A percentile compares a stretch with the other conserved stretches of the same genome.
Conservation (phyloP, 2,113 vertebrate species). For the Oncorhynchus keta region DNA sequence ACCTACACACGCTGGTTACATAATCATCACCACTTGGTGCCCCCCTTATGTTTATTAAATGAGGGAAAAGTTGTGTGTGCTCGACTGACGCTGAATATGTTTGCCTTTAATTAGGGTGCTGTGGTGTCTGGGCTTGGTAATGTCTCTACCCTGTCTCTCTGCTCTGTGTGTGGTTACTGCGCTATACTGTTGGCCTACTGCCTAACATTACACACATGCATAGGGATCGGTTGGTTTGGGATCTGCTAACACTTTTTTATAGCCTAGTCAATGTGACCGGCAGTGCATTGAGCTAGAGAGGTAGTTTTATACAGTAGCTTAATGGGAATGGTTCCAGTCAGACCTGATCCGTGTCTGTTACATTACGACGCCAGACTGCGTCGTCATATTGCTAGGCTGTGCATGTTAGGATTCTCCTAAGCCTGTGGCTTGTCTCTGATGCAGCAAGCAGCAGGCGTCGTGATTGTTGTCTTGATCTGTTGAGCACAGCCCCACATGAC, state of each 20-base stretch:
- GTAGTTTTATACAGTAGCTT: background rate
- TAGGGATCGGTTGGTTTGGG: background rate
- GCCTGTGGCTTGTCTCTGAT: background rate
- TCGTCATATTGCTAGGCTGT: slow-evolving; percentile 6
- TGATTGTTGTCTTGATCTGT: slow-evolving; percentile 2
- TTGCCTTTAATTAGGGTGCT: slow-evolving; percentile 55
- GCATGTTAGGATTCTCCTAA: background rate
- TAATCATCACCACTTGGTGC: slow-evolving; percentile 56
- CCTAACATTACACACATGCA: background rate
- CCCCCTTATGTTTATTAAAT: slow-evolving; percentile 67
- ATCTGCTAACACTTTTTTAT: background rate
- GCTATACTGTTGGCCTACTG: background rate
- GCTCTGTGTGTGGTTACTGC: background rate
- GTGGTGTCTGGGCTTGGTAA: slow-evolving; percentile 13
- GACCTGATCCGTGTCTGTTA: too few relatives aligned
- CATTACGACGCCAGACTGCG: background rate
- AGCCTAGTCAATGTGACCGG: background rate
- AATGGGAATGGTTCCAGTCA: background rate
- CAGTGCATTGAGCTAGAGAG: background rate
- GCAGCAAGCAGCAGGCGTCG: background rate
- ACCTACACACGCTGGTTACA: background rate
- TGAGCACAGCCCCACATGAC: background rate
- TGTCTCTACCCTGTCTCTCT: too few relatives aligned
- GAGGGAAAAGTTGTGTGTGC: slow-evolving; percentile 49
- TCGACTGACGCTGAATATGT: slow-evolving; percentile 51